Percentiles rank a stretch among this genome's conserved stretches.
Conservation (phyloP, 2,888 invertebrate genomes). For the Trachelus stipa region DNA sequence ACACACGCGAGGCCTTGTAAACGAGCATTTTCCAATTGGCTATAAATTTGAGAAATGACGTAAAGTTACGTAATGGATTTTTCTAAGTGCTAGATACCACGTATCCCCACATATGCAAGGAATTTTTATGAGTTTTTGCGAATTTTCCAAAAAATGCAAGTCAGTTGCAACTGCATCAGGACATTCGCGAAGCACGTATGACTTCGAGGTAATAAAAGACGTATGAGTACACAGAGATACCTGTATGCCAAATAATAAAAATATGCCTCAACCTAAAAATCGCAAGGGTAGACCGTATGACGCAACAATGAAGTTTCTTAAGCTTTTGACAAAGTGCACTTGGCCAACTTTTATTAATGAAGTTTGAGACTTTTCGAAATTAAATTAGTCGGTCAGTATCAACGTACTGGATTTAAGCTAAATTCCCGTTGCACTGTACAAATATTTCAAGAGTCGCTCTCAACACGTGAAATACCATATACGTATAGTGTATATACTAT, state of each 20-base stretch:
- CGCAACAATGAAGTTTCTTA: not conserved
- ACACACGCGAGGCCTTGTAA: not conserved
- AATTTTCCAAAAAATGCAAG: not conserved
- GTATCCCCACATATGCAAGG: not conserved
- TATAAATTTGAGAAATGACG: not conserved
- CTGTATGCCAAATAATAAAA: too few species aligned
- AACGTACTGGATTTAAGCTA: too few species aligned
- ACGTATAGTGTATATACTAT: not conserved
- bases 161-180: not conserved
- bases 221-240: too few species aligned
- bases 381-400: too few species aligned
- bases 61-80: not conserved
- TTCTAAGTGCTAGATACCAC: not conserved
- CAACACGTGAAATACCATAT: too few species aligned
- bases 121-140: not conserved
- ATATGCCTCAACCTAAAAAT: too few species aligned
- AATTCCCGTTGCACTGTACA: not conserved
- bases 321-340: not conserved
- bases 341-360: not conserved
- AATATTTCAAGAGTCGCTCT: not conserved
- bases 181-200: not conserved
- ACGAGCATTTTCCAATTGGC: not conserved
- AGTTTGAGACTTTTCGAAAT: not conserved
- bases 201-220: not conserved
- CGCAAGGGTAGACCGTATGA: not conserved